Evolutionary conservation across 2,888 invertebrate species (phyloP).

Genomic region (Orthosia gothica): DNA sequence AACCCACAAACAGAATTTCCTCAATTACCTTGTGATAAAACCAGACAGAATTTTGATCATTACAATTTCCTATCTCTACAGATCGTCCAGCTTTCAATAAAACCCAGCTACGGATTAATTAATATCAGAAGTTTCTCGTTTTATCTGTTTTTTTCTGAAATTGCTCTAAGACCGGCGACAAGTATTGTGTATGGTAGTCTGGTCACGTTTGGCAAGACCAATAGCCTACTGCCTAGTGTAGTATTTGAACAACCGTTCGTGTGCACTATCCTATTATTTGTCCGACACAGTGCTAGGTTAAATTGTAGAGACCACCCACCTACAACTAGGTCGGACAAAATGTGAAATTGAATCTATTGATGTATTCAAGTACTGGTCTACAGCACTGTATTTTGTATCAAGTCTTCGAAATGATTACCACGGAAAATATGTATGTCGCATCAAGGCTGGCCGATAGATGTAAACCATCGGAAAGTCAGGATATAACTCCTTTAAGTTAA

Average conservation of each 20-base stretch:
- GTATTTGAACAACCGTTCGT: conserved; percentile 66
- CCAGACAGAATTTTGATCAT: conserved; percentile 40
- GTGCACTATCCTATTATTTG: conserved; percentile 72
- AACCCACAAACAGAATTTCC: conserved; percentile 18
- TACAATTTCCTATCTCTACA: conserved; percentile 36
- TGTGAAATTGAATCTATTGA: conserved; percentile 17
- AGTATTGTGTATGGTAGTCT: conserved; percentile 58
- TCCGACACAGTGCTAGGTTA: conserved; percentile 63
- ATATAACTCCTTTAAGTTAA: too few relatives aligned
- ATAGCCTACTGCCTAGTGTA: conserved; percentile 57
- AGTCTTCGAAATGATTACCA: too few relatives aligned
- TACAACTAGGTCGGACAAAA: conserved; percentile 7
- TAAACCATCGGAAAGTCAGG: too few relatives aligned
- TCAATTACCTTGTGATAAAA: conserved; percentile 28
- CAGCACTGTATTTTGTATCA: too few relatives aligned
- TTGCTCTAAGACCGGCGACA: conserved; percentile 64
- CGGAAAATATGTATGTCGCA: background rate
- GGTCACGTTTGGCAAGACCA: conserved; percentile 68
- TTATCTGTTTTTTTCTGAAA: conserved; percentile 65
- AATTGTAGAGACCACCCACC: conserved; percentile 36
- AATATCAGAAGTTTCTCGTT: conserved; percentile 54
- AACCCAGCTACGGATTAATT: conserved; percentile 55
- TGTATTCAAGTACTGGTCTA: background rate
- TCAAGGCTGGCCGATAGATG: too few relatives aligned
- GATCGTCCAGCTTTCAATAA: background rate